Percentiles rank a stretch among this genome's conserved stretches.
Conservation (phyloP, 2,797 vertebrate species). For the Sylvia borin region DNA sequence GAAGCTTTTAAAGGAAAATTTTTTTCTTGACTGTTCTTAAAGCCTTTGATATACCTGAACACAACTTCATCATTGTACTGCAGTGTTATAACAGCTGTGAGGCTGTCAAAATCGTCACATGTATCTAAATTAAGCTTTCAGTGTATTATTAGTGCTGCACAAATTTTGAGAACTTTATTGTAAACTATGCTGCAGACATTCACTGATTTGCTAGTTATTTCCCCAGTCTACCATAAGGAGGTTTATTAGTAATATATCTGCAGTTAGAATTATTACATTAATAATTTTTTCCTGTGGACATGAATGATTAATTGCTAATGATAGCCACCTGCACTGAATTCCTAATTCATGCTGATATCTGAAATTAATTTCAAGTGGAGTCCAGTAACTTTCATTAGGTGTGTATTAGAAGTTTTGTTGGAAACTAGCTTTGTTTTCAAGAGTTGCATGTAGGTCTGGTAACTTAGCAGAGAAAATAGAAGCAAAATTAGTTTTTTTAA, state of each 20-base stretch:
- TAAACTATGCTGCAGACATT: neutral
- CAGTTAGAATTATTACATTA: neutral
- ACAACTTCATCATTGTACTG: neutral
- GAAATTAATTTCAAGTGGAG: neutral
- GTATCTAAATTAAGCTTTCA: neutral
- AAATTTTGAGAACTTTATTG: neutral
- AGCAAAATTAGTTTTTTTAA: neutral
- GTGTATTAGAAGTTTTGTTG: neutral
- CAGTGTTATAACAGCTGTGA: neutral
- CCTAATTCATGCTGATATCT: neutral
- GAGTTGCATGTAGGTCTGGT: neutral
- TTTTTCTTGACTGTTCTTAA: neutral
- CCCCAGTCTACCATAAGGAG: rapidly evolving
- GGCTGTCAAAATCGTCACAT: neutral
- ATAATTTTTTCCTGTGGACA: neutral
- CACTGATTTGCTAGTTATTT: neutral
- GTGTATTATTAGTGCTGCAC: neutral
- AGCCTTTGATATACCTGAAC: neutral
- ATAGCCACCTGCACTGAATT: neutral
- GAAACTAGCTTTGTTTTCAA: neutral
- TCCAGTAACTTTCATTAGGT: neutral
- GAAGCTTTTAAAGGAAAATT: neutral
- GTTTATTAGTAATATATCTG: neutral
- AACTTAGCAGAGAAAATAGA: neutral
- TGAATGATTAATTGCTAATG: neutral